phyloP scores from a whole-genome alignment of 2,113 vertebrate species.

The Bettongia penicillata region DNA sequence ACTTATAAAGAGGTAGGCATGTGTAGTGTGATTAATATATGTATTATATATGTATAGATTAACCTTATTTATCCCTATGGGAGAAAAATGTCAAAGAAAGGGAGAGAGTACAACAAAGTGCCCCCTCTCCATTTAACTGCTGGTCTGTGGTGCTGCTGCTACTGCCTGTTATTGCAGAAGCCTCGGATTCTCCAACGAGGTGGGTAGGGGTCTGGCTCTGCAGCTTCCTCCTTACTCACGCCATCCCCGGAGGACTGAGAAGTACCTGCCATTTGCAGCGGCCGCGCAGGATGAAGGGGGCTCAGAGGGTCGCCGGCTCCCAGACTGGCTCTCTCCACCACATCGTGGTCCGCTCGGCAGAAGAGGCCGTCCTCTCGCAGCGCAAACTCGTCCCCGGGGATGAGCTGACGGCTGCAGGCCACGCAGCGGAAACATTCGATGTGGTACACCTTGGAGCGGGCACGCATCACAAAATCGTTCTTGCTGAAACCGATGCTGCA shows the following conservation, averaged over 20 bases:
- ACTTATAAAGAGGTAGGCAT: background rate
- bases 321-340: conserved; percentile 94
- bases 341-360: conserved; percentile 97
- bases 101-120: background rate
- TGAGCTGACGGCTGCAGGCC: conserved; percentile 98
- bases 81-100: background rate
- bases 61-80: background rate
- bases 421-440: conserved; percentile 99
- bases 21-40: background rate
- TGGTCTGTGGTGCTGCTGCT: background rate
- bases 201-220: background rate
- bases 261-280: conserved; percentile 99
- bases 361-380: conserved; percentile 97
- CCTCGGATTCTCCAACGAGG: background rate
- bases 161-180: background rate
- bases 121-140: background rate
- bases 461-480: conserved; percentile 99
- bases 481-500: conserved; percentile 99
- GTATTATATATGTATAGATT: background rate
- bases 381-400: conserved; percentile 98
- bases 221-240: background rate
- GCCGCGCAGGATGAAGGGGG: conserved; percentile 93
- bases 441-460: conserved; percentile 98
- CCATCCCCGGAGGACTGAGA: conserved; percentile 16
- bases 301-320: conserved; percentile 94